A percentile compares a stretch with the other conserved stretches of the same genome.
phyloP scores from a whole-genome alignment of 2,113 vertebrate species.

The Deroptyus accipitrinus region DNA sequence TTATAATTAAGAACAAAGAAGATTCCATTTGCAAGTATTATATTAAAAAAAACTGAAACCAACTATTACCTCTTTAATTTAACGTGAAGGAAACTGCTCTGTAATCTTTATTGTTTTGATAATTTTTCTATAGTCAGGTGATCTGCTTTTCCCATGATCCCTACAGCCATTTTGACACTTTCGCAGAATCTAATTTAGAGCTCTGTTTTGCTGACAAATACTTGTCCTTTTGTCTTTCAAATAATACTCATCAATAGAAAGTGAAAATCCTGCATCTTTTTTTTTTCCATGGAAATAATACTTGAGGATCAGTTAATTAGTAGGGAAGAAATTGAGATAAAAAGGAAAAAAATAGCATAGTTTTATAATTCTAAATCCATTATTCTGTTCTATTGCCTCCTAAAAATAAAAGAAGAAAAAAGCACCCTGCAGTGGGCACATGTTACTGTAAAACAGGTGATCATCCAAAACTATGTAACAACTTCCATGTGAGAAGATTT shows the following conservation, averaged over 20 bases:
- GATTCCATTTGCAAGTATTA: not conserved
- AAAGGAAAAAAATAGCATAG: not conserved
- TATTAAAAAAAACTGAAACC: not conserved
- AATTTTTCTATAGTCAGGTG: not conserved
- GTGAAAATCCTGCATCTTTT: not conserved
- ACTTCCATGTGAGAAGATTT: not conserved
- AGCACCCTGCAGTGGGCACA: accelerated
- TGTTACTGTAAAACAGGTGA: not conserved
- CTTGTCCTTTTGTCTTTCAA: not conserved
- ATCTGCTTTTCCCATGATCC: not conserved
- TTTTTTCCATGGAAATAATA: not conserved
- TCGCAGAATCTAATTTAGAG: not conserved
- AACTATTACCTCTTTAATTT: not conserved
- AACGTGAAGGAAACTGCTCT: not conserved
- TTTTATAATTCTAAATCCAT: not conserved
- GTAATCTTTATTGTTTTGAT: not conserved
- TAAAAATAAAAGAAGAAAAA: accelerated
- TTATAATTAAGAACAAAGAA: not conserved
- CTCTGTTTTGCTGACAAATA: not conserved
- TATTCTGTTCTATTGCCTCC: not conserved
- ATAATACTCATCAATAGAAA: not conserved
- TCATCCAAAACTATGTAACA: not conserved
- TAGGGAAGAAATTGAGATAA: not conserved
- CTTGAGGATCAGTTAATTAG: not conserved
- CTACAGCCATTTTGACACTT: not conserved